Evolutionary conservation across 2,888 invertebrate species (phyloP).

Genomic region (Rhamnusium bicolor): DNA sequence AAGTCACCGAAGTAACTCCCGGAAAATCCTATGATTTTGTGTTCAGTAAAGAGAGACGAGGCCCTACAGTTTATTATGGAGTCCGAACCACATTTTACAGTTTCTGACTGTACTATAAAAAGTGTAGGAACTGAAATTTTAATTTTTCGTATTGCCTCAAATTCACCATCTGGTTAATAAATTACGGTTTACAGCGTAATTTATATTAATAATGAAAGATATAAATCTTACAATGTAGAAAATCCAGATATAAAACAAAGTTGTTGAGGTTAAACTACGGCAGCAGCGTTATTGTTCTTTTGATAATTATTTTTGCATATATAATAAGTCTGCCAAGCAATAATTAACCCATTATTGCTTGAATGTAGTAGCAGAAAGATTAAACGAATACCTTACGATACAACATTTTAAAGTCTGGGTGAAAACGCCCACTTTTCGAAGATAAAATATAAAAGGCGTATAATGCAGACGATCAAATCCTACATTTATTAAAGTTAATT

Average conservation of each 20-base stretch:
- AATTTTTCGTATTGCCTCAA: not conserved
- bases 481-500: conserved; percentile 66
- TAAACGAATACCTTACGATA: conserved; percentile 47
- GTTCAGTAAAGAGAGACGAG: no score
- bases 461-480: conserved; percentile 60
- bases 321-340: conserved; percentile 46
- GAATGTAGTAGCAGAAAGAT: conserved; percentile 50
- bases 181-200: conserved; percentile 25
- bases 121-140: not conserved
- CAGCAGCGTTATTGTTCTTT: conserved; percentile 50
- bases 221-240: conserved; percentile 21
- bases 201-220: conserved; percentile 35
- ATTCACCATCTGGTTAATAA: conserved; percentile 13
- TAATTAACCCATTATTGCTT: conserved; percentile 53
- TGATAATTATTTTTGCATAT: conserved; percentile 52
- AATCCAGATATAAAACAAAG: conserved; percentile 13
- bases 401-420: conserved; percentile 47
- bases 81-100: no score
- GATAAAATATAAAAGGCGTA: conserved; percentile 62
- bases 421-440: conserved; percentile 54
- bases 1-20: no score
- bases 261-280: conserved; percentile 25
- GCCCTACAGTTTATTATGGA: no score
- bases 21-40: no score
- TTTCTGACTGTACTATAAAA: no score